phyloP scores from a whole-genome alignment of 2,113 vertebrate genomes.

The Platichthys stellatus region DNA sequence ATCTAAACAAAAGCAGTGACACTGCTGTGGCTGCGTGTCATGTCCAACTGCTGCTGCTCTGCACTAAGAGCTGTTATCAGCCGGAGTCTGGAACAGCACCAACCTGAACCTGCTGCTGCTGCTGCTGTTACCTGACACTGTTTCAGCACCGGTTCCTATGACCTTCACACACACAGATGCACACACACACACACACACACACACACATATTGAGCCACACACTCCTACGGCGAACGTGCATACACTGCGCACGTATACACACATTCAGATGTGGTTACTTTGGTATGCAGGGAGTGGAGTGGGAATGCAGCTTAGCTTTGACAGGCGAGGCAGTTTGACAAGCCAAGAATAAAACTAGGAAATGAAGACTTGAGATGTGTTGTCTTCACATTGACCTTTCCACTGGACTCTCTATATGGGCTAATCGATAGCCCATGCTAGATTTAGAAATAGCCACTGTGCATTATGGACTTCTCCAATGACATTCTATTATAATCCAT shows the following conservation, averaged over 20 bases:
- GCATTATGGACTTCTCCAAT: slow-evolving; percentile 57
- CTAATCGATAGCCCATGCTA: slow-evolving; percentile 71
- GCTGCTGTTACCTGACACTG: slow-evolving; percentile 46
- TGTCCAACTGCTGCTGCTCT: slow-evolving; percentile 45
- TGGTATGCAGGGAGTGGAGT: slow-evolving; percentile 68
- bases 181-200: slow-evolving; percentile 1
- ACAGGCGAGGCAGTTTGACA: slow-evolving; percentile 74
- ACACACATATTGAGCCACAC: slow-evolving; percentile 1
- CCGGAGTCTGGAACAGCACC: slow-evolving; percentile 44
- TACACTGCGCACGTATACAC: neutral
- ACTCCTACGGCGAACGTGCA: slow-evolving; percentile 8
- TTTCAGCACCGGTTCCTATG: slow-evolving; percentile 42
- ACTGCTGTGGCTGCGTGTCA: slow-evolving; percentile 35
- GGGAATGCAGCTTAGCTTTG: slow-evolving; percentile 65
- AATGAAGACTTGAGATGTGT: slow-evolving; percentile 73
- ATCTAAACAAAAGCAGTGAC: slow-evolving; percentile 24
- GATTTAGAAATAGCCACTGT: slow-evolving; percentile 65
- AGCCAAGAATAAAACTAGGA: slow-evolving; percentile 77
- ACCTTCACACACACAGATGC: slow-evolving; percentile 48
- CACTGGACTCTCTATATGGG: slow-evolving; percentile 39
- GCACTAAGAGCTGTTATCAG: slow-evolving; percentile 50
- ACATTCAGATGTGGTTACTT: slow-evolving; percentile 42
- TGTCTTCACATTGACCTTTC: slow-evolving; percentile 74
- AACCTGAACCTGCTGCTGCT: slow-evolving; percentile 37
- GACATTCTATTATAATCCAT: slow-evolving; percentile 52